Conservation (phyloP, 2,113 vertebrate species). For the Psammodynastes pulverulentus region DNA sequence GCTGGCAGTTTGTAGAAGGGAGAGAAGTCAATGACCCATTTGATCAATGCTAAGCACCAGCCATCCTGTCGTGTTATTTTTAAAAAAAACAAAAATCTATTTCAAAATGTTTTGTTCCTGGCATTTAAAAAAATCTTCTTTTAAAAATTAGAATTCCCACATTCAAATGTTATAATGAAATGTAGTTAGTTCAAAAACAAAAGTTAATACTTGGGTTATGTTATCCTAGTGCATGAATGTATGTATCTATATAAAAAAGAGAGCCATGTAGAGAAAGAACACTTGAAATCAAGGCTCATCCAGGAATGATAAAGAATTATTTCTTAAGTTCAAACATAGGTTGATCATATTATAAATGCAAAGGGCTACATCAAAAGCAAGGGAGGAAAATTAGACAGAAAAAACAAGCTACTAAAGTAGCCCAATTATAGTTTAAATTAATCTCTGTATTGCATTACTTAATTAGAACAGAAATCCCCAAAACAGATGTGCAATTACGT, state of each 20-base stretch:
- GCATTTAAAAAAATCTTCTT: background rate
- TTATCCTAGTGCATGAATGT: background rate
- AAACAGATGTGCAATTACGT: background rate
- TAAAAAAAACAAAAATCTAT: background rate
- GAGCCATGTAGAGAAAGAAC: background rate
- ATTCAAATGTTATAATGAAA: background rate
- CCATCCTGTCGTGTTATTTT: background rate
- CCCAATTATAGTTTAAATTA: background rate
- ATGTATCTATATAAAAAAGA: background rate
- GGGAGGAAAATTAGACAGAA: slow-evolving; percentile 44
- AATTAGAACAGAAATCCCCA: background rate
- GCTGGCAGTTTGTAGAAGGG: background rate
- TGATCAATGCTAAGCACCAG: background rate
- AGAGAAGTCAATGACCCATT: background rate
- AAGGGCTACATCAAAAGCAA: slow-evolving; percentile 15
- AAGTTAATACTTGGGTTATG: background rate
- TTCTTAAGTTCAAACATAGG: slow-evolving; percentile 8
- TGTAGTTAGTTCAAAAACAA: background rate
- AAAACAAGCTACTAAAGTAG: slow-evolving; percentile 22
- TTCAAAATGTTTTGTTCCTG: background rate
- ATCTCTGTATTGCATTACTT: slow-evolving; percentile 2
- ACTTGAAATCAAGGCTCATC: background rate
- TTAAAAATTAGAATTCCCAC: background rate
- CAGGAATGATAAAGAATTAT: background rate
- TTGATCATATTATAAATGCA: slow-evolving; percentile 40